Conservation (phyloP, 2,888 invertebrate genomes). For the Cantharis flavilabris region DNA sequence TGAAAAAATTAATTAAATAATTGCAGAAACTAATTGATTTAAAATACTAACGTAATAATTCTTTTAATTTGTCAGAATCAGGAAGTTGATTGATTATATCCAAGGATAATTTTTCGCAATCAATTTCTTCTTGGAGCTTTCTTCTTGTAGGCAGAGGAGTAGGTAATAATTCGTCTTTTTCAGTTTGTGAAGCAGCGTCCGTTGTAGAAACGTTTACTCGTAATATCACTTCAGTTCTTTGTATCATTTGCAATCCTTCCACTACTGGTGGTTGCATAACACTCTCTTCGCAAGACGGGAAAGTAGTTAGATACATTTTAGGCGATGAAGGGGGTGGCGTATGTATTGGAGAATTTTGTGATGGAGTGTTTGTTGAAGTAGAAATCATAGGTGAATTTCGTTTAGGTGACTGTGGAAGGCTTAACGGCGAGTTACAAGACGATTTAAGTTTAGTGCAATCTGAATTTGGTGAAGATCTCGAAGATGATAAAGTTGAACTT, state of each 20-base stretch:
- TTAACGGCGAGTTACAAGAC: neutral
- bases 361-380: slow-evolving; percentile 42
- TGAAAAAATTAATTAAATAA: neutral
- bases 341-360: slow-evolving; percentile 37
- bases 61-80: slow-evolving; percentile 68
- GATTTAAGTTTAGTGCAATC: neutral
- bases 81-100: slow-evolving; percentile 67
- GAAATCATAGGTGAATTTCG: slow-evolving; percentile 45
- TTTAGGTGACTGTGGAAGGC: slow-evolving; percentile 40
- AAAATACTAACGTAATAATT: slow-evolving; percentile 61
- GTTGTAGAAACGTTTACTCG: slow-evolving; percentile 65
- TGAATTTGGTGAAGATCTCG: neutral
- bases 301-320: slow-evolving; percentile 38
- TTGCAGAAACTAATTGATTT: neutral
- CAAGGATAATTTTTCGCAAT: slow-evolving; percentile 73
- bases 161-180: slow-evolving; percentile 50
- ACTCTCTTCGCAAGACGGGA: slow-evolving; percentile 53
- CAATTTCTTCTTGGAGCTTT: slow-evolving; percentile 75
- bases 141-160: slow-evolving; percentile 61
- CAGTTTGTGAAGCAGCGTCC: slow-evolving; percentile 60
- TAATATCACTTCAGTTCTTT: slow-evolving; percentile 66
- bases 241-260: slow-evolving; percentile 62
- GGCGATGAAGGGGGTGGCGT: slow-evolving; percentile 34
- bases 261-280: slow-evolving; percentile 49
- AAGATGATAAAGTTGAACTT: neutral